Evolutionary conservation across 37 sponge, comb jelly and placozoan species (phyloP).

Genomic region (Hexactinellida sp.): DNA sequence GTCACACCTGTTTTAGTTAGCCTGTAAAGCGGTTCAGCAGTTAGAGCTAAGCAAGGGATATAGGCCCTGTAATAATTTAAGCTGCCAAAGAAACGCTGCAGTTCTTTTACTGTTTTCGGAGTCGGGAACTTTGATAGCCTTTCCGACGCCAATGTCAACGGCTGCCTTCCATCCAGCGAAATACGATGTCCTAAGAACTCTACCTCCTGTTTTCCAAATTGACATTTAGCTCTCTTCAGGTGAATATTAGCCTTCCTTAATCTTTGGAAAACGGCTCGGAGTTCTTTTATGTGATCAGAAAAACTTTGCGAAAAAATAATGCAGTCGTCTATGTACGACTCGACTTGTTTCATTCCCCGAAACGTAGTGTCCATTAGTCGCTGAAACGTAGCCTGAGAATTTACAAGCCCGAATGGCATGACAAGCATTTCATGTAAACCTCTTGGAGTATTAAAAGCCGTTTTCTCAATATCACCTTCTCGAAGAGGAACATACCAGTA

Average conservation of each 20-base stretch:
- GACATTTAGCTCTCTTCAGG: neutral
- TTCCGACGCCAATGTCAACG: neutral
- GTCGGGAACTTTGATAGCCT: constrained; percentile 15
- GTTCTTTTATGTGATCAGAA: too few relatives aligned
- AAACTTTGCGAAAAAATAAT: constrained; percentile 17
- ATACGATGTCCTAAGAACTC: constrained; percentile 19
- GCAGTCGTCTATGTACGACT: constrained; percentile 26
- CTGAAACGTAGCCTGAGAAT: constrained; percentile 40
- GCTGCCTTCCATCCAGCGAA: neutral
- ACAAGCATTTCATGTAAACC: constrained; percentile 41
- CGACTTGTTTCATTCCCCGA: neutral
- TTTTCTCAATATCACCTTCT: constrained; percentile 28
- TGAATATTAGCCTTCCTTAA: too few relatives aligned
- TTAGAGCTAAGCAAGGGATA: constrained; percentile 1
- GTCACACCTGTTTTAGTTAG: constrained; percentile 5
- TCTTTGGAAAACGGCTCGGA: neutral
- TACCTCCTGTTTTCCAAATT: constrained; percentile 11
- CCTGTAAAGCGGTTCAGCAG: constrained; percentile 18
- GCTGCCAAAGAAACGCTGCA: constrained; percentile 17
- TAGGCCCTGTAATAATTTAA: constrained; percentile 31
- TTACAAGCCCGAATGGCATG: constrained; percentile 53
- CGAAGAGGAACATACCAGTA: constrained; percentile 45
- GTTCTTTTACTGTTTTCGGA: constrained; percentile 18
- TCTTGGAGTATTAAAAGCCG: constrained; percentile 39
- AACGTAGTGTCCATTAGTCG: constrained; percentile 34